Evolutionary conservation across 2,797 vertebrate genomes (phyloP), one percentile per base, ranked within the genome.

Genomic region (Sphaeramia orbicularis): DNA sequence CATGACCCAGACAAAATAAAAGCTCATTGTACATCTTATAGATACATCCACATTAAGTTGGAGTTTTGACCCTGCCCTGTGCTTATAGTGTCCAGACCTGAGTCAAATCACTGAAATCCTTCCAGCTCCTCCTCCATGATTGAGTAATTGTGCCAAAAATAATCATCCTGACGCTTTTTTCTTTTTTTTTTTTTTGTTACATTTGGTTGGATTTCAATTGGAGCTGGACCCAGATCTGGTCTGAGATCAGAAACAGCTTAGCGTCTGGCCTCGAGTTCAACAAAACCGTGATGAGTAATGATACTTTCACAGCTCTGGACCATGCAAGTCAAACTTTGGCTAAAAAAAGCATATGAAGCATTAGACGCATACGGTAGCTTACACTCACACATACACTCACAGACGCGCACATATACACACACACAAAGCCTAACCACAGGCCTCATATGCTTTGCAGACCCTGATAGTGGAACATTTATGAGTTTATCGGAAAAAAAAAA

Each of bases 391-490:
- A 49, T 36, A 47, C 24, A 47, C 38, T 11, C 57, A 21, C 47
- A 18, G 11, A 32, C 45, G 16, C 65, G 2, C 16, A 6, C 70
- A 18, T 15, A 14, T 59, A 30, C 24, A 10, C 13, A 18, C 41
- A 49, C 61, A 43, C 57, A 45, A 69, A 55, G 55, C 66, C 68
- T 30, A 41, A 79, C 61, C 53, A 42, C 72, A 84, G 65, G 57
- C 71, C 65, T 84, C 69, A 78, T 84, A 87, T 76, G 78, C 81
- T 85, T 79, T 64, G 42, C 60, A 77, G 74, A 90, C 83, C 84
- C 88, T 90, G 86, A 91, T 84, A 83, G 73, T 85, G 66, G 47
- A 82, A 83, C 63, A 42, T 81, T 75, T 74, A 55, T 74, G 71
- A 71, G 37, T 77, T 68, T 63, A 69, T 74, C 61, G 54, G 76